Percentiles rank a stretch among this genome's conserved stretches.
These are phyloP conservation scores for Paramormyrops kingsleyae DNA, from an alignment of 2,113 vertebrate genomes.

Conservation along the genomic window DNA sequence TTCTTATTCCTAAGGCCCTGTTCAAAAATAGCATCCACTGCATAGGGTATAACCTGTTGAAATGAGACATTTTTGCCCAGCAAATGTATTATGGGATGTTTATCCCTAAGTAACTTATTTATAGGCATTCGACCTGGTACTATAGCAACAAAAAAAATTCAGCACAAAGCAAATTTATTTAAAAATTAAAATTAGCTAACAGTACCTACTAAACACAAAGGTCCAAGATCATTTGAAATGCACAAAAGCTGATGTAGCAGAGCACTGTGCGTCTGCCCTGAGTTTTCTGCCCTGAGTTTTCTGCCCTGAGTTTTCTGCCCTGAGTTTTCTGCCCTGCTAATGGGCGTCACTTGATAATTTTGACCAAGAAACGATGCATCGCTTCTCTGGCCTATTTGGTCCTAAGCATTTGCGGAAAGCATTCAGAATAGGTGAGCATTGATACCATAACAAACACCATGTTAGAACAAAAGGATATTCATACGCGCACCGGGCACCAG, in stretches of 20 bases:
- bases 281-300: not conserved
- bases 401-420: not conserved
- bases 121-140: not conserved
- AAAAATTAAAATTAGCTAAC: no score
- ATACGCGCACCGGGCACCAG: not conserved
- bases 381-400: not conserved
- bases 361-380: not conserved
- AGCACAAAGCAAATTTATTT: no score
- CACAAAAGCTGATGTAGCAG: not conserved
- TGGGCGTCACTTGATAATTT: not conserved
- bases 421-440: not conserved
- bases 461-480: not conserved
- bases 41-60: not conserved
- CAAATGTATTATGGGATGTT: not conserved
- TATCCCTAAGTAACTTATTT: not conserved
- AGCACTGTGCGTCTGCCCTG: not conserved
- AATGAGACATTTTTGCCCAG: not conserved
- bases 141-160: not conserved
- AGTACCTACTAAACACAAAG: no score
- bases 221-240: not conserved
- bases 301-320: no score
- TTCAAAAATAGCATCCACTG: not conserved
- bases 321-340: not conserved
- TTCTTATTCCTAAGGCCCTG: not conserved
- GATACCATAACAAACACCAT: not conserved